phyloP scores from a whole-genome alignment of 2,797 vertebrate species.

The Chrosomus eos region DNA sequence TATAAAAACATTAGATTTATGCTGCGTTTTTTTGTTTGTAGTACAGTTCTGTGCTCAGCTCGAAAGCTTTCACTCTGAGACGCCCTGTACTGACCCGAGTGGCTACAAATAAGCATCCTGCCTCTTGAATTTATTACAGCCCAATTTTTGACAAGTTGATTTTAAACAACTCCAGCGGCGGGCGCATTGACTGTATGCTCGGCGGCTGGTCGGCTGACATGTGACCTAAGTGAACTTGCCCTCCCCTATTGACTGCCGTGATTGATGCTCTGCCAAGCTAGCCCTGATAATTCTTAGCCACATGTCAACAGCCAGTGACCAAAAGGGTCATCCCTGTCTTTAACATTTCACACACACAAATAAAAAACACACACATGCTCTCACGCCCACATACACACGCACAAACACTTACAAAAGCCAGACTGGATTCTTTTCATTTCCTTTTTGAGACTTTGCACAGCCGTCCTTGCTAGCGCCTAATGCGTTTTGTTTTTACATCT shows the following conservation, averaged over 20 bases:
- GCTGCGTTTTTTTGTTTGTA: background rate
- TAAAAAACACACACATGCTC: conserved; percentile 44
- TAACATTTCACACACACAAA: conserved; percentile 66
- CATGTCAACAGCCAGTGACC: conserved; percentile 79
- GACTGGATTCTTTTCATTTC: conserved; percentile 25
- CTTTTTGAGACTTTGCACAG: conserved; percentile 4
- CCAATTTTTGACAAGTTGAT: conserved; percentile 70
- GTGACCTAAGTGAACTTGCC: conserved; percentile 75
- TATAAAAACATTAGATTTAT: background rate
- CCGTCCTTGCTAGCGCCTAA: conserved; percentile 27
- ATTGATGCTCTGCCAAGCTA: conserved; percentile 77
- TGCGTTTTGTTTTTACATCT: conserved; percentile 34
- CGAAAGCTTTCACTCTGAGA: conserved; percentile 25
- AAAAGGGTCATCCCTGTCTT: conserved; percentile 74
- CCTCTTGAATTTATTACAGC: conserved; percentile 74
- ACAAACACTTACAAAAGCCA: conserved; percentile 21
- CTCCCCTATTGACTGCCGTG: conserved; percentile 78
- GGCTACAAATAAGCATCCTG: conserved; percentile 66
- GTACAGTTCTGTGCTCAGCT: background rate
- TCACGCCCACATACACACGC: conserved; percentile 26
- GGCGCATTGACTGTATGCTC: conserved; percentile 55
- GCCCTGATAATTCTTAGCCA: conserved; percentile 78
- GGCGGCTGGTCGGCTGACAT: conserved; percentile 59
- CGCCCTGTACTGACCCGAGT: conserved; percentile 50
- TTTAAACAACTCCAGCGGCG: conserved; percentile 60